Base-by-base conservation (phyloP, 1,140 invertebrate species). In the Physella acuta region DNA sequence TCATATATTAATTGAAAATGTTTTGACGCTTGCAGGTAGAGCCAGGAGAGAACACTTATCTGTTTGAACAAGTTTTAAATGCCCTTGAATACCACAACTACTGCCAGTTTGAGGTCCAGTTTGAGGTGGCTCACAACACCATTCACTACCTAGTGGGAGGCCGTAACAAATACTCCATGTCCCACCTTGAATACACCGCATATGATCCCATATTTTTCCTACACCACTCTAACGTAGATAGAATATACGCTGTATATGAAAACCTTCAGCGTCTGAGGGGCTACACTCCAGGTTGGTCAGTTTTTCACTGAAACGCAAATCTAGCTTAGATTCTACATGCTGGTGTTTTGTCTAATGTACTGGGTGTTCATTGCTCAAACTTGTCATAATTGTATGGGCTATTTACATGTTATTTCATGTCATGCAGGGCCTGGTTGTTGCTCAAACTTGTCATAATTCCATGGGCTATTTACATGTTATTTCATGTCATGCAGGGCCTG, bases 131-230 rank as follows among this genome's bases (percentile, higher is more conserved):
- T 44, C 74, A 76, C 70, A 76, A 73, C 63, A 52, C 68, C 52
- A 73, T 76, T 61, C 74, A 76, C 67, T 76, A 68, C 65, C 67
- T 76, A 53, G 72, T 73, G n/a, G 74, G 74, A 26, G 74, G 74
- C 1, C 28, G 64, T n/a, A 58, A 68, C 67, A 62, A 31, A 11
- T 68, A 68, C 52, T 73, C 72, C 30, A 67, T 76, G 68, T 76
- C 74, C 34, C 68, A 56, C 39, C 66, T 76, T 39, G 74, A 76
- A 31, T 76, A 72, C 64, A 72, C 72, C 17, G 58, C 74, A 31
- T 76, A 73, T 62, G 74, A 76, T 37, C 74, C 74, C 24, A 68
- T 76, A 39, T 73, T 73, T 69, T 71, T 69, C 72, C 69, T 73
- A 31, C 72, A 73, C 51, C 72, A 73, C 60, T 73, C 74, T 44